Evolutionary conservation across 2,888 invertebrate genomes (phyloP).

Genomic region (Tridacna crocea): DNA sequence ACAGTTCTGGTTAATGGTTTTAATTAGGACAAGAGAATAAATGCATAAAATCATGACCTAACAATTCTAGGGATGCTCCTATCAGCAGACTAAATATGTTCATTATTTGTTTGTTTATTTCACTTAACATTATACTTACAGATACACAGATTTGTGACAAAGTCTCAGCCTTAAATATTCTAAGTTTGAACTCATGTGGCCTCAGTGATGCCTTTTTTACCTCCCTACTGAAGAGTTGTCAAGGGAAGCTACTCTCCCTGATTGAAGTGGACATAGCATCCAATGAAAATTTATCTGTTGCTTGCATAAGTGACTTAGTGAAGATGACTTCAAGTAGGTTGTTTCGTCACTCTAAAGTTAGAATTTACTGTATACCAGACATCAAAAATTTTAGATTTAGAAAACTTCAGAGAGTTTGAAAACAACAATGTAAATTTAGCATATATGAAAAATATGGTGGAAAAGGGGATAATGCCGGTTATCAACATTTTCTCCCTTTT

Average conservation of each 20-base stretch:
- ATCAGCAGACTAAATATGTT: too few relatives aligned
- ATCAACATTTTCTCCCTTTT: neutral
- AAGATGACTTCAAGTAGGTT: slow-evolving; percentile 66
- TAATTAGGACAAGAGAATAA: too few relatives aligned
- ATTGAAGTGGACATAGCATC: slow-evolving; percentile 69
- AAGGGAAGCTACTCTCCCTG: slow-evolving; percentile 67
- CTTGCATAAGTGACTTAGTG: slow-evolving; percentile 59
- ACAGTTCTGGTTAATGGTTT: too few relatives aligned
- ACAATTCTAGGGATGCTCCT: too few relatives aligned
- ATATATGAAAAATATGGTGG: neutral
- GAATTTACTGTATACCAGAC: too few relatives aligned
- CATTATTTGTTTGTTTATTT: too few relatives aligned
- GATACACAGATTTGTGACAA: slow-evolving; percentile 41
- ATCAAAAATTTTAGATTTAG: too few relatives aligned
- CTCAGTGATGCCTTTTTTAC: slow-evolving; percentile 66
- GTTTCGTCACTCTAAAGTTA: too few relatives aligned
- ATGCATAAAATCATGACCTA: too few relatives aligned
- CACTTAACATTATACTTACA: slow-evolving; percentile 19
- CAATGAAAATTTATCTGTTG: slow-evolving; percentile 67
- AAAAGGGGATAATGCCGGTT: neutral
- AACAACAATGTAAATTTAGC: too few relatives aligned
- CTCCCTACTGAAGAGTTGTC: slow-evolving; percentile 54
- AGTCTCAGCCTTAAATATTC: slow-evolving; percentile 54
- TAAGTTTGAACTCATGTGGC: slow-evolving; percentile 69
- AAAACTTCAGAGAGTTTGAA: too few relatives aligned